A percentile compares a stretch with the other conserved stretches of the same genome.
Evolutionary conservation across 2,888 invertebrate species (phyloP).

Genomic region (Agriopis aurantiaria): DNA sequence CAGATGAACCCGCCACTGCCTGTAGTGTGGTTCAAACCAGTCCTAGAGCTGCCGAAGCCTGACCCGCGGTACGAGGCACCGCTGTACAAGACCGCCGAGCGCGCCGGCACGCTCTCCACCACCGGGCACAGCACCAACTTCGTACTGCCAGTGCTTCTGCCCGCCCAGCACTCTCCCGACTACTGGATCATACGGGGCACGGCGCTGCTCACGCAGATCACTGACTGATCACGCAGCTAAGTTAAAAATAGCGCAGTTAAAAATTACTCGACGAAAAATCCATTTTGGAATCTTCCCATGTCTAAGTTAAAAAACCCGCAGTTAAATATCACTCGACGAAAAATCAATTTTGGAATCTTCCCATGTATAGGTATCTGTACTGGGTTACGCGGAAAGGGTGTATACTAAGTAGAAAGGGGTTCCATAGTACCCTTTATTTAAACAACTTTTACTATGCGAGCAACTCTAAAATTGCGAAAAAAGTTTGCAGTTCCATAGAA

Average conservation of each 20-base stretch:
- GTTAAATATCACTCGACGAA: not conserved
- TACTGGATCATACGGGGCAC: slow-evolving; percentile 97
- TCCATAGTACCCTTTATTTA: no score
- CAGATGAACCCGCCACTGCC: slow-evolving; percentile 92
- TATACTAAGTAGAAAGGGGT: no score
- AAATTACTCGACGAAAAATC: not conserved
- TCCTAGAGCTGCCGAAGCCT: slow-evolving; percentile 85
- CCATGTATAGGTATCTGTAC: no score
- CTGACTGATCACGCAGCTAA: slow-evolving; percentile 82
- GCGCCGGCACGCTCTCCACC: slow-evolving; percentile 95
- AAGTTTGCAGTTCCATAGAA: no score
- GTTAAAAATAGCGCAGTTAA: no score
- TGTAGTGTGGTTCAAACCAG: slow-evolving; percentile 88
- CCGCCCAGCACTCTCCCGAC: slow-evolving; percentile 87
- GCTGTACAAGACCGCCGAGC: slow-evolving; percentile 94
- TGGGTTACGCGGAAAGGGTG: no score
- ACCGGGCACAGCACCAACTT: slow-evolving; percentile 98
- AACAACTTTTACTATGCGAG: no score
- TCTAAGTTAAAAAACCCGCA: no score
- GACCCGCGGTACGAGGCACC: slow-evolving; percentile 91
- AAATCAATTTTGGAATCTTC: not conserved
- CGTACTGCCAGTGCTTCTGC: slow-evolving; percentile 92
- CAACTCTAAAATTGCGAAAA: no score
- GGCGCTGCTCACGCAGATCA: slow-evolving; percentile 93
- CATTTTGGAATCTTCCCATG: not conserved